Evolutionary conservation across 2,888 invertebrate genomes (phyloP), one percentile per base, ranked within the genome.

Genomic region (Hypomecis punctinalis): DNA sequence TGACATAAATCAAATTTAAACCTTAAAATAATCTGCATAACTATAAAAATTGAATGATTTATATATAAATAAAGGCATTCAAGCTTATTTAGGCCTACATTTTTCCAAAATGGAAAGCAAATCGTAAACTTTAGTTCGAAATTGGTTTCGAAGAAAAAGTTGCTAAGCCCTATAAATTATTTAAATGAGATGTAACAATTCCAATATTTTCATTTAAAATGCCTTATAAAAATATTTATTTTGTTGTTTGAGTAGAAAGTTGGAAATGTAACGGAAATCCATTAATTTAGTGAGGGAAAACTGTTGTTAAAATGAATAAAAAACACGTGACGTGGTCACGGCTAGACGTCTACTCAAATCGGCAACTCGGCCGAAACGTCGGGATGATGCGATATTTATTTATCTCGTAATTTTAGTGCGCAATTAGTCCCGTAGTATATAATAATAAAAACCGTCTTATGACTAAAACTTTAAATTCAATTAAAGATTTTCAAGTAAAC

Each of bases 1-100:
- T 39, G 23, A 9, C 6, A 23, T 39, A 37, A 37, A 49, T 37
- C 49, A 37, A 49, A 11, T 49, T 49, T 37, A 39, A 51, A 39
- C 39, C 33, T 37, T 7, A 37, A 49, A 49, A 13, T 51, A 0
- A 40, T 52, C 23, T 23, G 11, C 10, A 52, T 52, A 52, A 23
- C 52, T 52, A 52, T 23, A 52, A n/a, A 23, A 23, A 5, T 13
- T 39, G 36, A 10, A 5, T 36, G 36, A 36, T 11, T 11, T 11
- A 36, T 6, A 9, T 9, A 2, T 10, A 2, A 37, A n/a, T 1
- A 39, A 51, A 51, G 1, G 6, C 9, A 2, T 51, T 6, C 9
- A 9, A 51, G 10, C 6, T 11, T 37, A 37, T 39, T 13, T 23
- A 40, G 52, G 10, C 52, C 23, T 52, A 52, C 9, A 39, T 52